These are phyloP conservation scores for Ephydatia muelleri DNA, from an alignment of 37 sponge, comb jelly and placozoan species.

Conservation along the genomic window DNA sequence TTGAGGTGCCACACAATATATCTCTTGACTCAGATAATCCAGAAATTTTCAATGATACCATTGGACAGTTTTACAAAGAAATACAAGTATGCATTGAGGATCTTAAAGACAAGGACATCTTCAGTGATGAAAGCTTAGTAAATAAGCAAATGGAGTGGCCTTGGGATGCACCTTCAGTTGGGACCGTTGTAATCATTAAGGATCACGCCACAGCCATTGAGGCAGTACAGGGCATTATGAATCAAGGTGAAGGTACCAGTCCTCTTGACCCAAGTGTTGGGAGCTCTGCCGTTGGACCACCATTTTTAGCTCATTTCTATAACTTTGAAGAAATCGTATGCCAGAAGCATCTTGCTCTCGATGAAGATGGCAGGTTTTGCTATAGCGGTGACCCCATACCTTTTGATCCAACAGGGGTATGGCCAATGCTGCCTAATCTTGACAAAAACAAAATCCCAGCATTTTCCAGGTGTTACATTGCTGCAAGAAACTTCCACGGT, in stretches of 20 bases:
- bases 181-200: constrained; percentile 16
- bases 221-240: constrained; percentile 31
- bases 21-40: background rate
- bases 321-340: constrained; percentile 60
- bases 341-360: constrained; percentile 5
- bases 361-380: background rate
- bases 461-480: constrained; percentile 37
- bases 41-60: constrained; percentile 6
- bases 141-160: constrained; percentile 33
- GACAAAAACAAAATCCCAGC: background rate
- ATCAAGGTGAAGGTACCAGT: constrained; percentile 65
- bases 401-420: constrained; percentile 53
- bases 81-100: constrained; percentile 33
- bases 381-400: constrained; percentile 39
- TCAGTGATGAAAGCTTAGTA: background rate
- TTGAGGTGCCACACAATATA: constrained; percentile 28
- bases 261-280: constrained; percentile 18
- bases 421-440: constrained; percentile 70
- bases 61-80: constrained; percentile 52
- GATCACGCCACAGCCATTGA: constrained; percentile 13
- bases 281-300: background rate
- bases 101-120: constrained; percentile 13
- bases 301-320: constrained; percentile 37
- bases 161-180: constrained; percentile 13
- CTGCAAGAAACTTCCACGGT: constrained; percentile 48